Percentiles rank a stretch among this genome's conserved stretches.
Evolutionary conservation across 2,113 vertebrate genomes (phyloP).

Genomic region (Verasper variegatus): DNA sequence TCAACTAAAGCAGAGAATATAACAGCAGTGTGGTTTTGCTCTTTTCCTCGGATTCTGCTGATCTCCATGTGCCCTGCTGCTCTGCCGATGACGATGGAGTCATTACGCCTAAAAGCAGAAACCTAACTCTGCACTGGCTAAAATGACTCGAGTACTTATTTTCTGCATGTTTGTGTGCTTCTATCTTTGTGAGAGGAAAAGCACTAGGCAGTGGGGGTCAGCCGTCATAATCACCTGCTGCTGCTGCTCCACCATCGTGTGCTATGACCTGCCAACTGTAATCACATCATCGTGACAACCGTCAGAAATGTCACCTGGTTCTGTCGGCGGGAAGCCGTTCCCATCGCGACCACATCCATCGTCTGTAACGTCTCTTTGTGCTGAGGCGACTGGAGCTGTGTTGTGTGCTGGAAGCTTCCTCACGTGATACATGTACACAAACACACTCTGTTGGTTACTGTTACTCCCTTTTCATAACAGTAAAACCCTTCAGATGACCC

Average conservation of each 20-base stretch:
- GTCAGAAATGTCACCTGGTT: slow-evolving; percentile 30
- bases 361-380: slow-evolving; percentile 10
- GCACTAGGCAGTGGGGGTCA: slow-evolving; percentile 72
- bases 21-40: not conserved
- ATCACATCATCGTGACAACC: slow-evolving; percentile 43
- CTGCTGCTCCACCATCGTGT: slow-evolving; percentile 79
- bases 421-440: slow-evolving; percentile 9
- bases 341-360: slow-evolving; percentile 11
- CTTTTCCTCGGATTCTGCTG: too few relatives aligned
- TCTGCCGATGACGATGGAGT: slow-evolving; percentile 57
- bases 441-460: not conserved
- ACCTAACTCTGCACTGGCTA: not conserved
- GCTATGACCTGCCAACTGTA: slow-evolving; percentile 76
- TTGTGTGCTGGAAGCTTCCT: slow-evolving; percentile 49
- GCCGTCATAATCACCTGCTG: slow-evolving; percentile 64
- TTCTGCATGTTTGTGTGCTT: slow-evolving; percentile 1
- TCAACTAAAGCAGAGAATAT: too few relatives aligned
- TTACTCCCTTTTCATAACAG: slow-evolving; percentile 42
- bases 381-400: slow-evolving; percentile 35
- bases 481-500: slow-evolving; percentile 31
- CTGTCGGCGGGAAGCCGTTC: slow-evolving; percentile 27
- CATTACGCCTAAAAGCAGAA: slow-evolving; percentile 55
- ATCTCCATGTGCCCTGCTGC: slow-evolving; percentile 33
- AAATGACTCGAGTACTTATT: not conserved
- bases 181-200: not conserved